Base-by-base conservation (phyloP, 2,113 vertebrate genomes). In the Semnopithecus entellus region DNA sequence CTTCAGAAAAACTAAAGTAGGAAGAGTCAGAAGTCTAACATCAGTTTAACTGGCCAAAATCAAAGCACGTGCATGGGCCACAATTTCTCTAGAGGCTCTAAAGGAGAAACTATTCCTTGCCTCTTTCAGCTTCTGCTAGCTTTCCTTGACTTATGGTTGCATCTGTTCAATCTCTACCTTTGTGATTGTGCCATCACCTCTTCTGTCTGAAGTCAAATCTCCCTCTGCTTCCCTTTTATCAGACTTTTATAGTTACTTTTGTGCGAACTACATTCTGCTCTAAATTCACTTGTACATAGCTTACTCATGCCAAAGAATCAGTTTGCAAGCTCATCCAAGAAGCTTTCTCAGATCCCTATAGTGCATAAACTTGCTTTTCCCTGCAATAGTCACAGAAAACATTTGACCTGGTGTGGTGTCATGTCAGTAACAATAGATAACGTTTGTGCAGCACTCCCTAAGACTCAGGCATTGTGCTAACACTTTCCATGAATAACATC, bases 261-360 rank as follows among this genome's bases (percentile, higher is more conserved):
- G 14, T 78, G 48, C 52, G 8, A 88, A 81, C 3, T 83, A 55
- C 10, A 59, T 10, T 68, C 72, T 12, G 23, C 55, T n/a, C 52
- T 72, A 78, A 76, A 81, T 38, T 85, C 88, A 73, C 40, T 50
- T 57, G 27, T 40, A 45, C 5, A 38, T 13, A 61, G 1, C 18
- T 32, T 80, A 64, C 68, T 91, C 13, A 70, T 27, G 48, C 70
- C 43, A 25, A 64, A 95, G 79, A 86, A 92, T 17, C 12, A 30
- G 30, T n/a, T 35, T 89, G 48, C 92, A 95, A 97, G 92, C 20
- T 93, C 55, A 97, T 32, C 75, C 52, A 35, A 18, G 76, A 79
- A 82, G 32, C 9, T 57, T 80, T 83, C 64, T 93, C 20, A 3
- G 35, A 59, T 91, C 70, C 64, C 32, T 12, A 32, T 3, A 61